A percentile compares a stretch with the other conserved stretches of the same genome.
phyloP scores from a whole-genome alignment of 2,113 vertebrate genomes.

The Myotis davidii region DNA sequence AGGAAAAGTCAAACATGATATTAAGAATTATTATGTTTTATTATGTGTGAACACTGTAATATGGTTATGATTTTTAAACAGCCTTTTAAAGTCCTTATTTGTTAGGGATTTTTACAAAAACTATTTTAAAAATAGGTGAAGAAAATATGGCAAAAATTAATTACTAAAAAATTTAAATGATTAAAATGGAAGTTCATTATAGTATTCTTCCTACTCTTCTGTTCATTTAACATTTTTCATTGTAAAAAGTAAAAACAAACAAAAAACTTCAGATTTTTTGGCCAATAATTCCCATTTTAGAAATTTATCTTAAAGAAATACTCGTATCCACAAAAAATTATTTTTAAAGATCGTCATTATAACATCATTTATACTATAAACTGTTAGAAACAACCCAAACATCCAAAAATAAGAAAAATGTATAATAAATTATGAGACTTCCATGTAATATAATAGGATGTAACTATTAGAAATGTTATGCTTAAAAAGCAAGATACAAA shows the following conservation, averaged over 20 bases:
- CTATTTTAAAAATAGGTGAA: neutral
- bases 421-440: neutral
- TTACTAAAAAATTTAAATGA: neutral
- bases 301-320: neutral
- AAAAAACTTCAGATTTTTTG: neutral
- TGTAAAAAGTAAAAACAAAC: conserved; percentile 45
- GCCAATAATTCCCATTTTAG: neutral
- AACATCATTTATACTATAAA: neutral
- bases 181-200: neutral
- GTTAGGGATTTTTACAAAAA: neutral
- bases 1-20: conserved; percentile 54
- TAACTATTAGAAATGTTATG: neutral
- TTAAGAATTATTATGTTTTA: conserved; percentile 63
- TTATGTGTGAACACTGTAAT: conserved; percentile 47
- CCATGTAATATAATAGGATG: neutral
- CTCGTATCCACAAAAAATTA: neutral
- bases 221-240: conserved; percentile 15
- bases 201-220: neutral
- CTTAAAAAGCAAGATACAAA: neutral
- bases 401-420: neutral
- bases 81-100: conserved; percentile 13
- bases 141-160: conserved; percentile 21
- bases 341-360: neutral
- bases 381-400: neutral
- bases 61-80: conserved; percentile 39